Evolutionary conservation across 2,888 invertebrate species (phyloP), one percentile per base, ranked within the genome.

Genomic region (Agonum fuliginosum): DNA sequence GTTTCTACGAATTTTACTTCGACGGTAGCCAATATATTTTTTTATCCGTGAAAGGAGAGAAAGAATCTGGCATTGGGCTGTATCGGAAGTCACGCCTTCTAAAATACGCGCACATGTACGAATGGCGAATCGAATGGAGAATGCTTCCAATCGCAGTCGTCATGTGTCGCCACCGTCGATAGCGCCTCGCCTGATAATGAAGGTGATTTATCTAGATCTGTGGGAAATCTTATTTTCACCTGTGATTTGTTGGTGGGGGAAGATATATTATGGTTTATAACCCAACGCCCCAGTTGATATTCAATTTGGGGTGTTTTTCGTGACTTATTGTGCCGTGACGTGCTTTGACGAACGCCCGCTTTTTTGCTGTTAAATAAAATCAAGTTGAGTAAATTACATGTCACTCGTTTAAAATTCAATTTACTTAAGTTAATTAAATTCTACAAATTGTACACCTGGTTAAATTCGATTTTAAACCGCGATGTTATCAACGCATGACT

Each of bases 191-290:
- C 6, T 46, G 48, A 75, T 75, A 75, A 75, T 75, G 51, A 75
- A 67, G 75, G 75, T 37, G 75, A 75, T 75, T 67, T 75, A 75
- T 67, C 67, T 75, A 75, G 75, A 75, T 75, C 67, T 51, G 67
- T 14, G 34, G 37, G n/a, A 30, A 67, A 65, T 75, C 75, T 75
- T 67, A 75, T 75, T 62, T 46, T 75, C 65, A 65, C 75, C 75
- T 67, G 75, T 75, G 67, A 65, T 67, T 65, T 65, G 65, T 74
- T 67, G 73, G 37, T 14, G 22, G n/a, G n/a, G 37, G 37, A 43
- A 74, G 46, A 67, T 75, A 37, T 75, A 75, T 67, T 67, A 67
- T 67, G 51, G 19, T 75, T 67, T 67, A 67, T 75, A 74, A 74
- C 41, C 17, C 30, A 24, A 20, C 54, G 10, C 51, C 20, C 1